Percentiles rank a stretch among this genome's conserved stretches.
Evolutionary conservation across 2,888 invertebrate genomes (phyloP).

Genomic region (Lithodes maja): DNA sequence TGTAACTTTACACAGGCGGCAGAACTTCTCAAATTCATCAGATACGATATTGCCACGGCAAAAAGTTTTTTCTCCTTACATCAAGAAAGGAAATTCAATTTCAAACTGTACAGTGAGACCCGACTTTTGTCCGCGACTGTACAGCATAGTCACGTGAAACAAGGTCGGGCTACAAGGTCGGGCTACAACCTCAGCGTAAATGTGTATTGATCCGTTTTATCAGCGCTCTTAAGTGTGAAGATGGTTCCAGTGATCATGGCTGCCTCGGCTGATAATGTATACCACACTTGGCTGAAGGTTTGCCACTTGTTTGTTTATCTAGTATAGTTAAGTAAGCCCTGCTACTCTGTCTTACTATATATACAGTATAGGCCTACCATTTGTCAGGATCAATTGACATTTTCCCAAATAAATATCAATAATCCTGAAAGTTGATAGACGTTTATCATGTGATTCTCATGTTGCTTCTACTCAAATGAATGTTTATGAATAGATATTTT

Average conservation of each 20-base stretch:
- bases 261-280: constrained; percentile 69
- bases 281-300: constrained; percentile 63
- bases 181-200: constrained; percentile 61
- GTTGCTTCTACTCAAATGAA: too few species aligned
- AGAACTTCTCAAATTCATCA: too few species aligned
- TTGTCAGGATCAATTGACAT: too few species aligned
- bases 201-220: constrained; percentile 39
- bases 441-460: too few species aligned
- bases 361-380: background rate
- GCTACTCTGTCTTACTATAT: constrained; percentile 32
- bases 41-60: too few species aligned
- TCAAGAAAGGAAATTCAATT: too few species aligned
- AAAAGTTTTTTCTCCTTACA: too few species aligned
- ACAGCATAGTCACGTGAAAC: constrained; percentile 52
- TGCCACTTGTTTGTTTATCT: constrained; percentile 67
- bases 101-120: too few species aligned
- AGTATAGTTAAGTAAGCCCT: constrained; percentile 52
- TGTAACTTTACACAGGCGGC: too few species aligned
- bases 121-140: background rate
- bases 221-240: constrained; percentile 40
- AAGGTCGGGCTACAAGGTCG: constrained; percentile 53
- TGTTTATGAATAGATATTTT: too few species aligned
- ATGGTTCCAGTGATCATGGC: constrained; percentile 67
- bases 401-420: too few species aligned
- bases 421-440: too few species aligned